Evolutionary conservation across 2,113 vertebrate genomes (phyloP).

Genomic region (Apus apus): DNA sequence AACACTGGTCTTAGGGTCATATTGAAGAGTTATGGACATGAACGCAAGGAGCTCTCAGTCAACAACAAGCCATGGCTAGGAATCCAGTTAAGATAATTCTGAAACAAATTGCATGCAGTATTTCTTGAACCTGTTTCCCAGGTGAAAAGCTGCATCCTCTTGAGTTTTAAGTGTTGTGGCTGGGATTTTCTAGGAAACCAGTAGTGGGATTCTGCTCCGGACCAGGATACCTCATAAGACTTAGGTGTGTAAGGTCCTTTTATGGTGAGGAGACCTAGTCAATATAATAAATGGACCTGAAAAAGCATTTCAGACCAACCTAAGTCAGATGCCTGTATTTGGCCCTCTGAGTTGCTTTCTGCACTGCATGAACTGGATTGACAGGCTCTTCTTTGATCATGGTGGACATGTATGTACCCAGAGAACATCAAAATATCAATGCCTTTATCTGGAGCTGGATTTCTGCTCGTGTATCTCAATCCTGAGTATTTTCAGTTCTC

Average conservation of each 20-base stretch:
- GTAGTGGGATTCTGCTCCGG: background rate
- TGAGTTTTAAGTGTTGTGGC: too few species aligned
- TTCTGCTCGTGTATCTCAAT: background rate
- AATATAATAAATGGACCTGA: background rate
- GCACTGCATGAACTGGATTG: rapidly evolving
- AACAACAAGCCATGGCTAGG: background rate
- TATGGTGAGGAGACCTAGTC: background rate
- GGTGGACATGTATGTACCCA: background rate
- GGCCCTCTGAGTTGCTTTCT: background rate
- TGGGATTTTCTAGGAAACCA: background rate
- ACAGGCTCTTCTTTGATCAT: rapidly evolving
- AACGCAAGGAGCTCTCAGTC: background rate
- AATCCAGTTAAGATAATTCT: background rate
- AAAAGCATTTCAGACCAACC: background rate
- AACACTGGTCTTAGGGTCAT: rapidly evolving
- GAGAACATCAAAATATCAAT: rapidly evolving
- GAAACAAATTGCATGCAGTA: background rate
- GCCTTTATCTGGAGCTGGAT: background rate
- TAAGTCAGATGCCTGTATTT: background rate
- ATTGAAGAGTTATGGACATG: background rate
- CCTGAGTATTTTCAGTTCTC: background rate
- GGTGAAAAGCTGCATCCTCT: too few species aligned
- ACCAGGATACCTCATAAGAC: background rate
- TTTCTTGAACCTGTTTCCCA: background rate
- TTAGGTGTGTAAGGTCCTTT: background rate